Conservation (phyloP, 92 coral and sea anemone genomes). For the Plumapathes pennacea region DNA sequence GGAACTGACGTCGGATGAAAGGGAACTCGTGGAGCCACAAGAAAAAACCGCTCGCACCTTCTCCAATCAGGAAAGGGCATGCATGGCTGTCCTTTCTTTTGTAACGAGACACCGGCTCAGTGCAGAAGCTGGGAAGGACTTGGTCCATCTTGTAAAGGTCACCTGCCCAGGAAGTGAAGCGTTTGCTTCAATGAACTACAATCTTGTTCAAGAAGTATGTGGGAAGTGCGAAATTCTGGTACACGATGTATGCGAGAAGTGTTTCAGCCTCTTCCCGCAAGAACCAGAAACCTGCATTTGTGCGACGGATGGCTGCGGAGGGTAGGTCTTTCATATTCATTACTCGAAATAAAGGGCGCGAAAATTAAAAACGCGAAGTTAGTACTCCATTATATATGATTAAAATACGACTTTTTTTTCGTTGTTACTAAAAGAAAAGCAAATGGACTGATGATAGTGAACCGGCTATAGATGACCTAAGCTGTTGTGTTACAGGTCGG, state of each 20-base stretch:
- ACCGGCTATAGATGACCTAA: too few relatives aligned
- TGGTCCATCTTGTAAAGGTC: slow-evolving; percentile 29
- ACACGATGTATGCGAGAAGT: slow-evolving; percentile 42
- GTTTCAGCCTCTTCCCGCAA: slow-evolving; percentile 27
- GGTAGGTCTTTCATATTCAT: slow-evolving; percentile 24
- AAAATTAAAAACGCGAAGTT: background rate
- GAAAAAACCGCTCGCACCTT: background rate
- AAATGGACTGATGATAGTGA: too few relatives aligned
- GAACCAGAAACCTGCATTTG: slow-evolving; percentile 11
- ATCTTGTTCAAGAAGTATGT: slow-evolving; percentile 41
- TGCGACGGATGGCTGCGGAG: slow-evolving; percentile 32
- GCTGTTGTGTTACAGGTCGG: too few relatives aligned
- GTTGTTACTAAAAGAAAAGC: too few relatives aligned
- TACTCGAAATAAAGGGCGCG: background rate
- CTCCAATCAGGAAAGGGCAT: slow-evolving; percentile 19
- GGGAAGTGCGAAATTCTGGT: slow-evolving; percentile 34
- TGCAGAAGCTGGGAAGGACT: slow-evolving; percentile 46
- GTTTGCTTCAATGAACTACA: slow-evolving; percentile 1
- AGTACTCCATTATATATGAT: too few relatives aligned
- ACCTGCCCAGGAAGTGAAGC: slow-evolving; percentile 35
- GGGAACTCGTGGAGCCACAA: background rate
- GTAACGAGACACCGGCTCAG: slow-evolving; percentile 50
- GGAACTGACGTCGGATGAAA: background rate
- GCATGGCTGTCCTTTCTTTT: slow-evolving; percentile 44
- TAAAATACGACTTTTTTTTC: too few relatives aligned